Evolutionary conservation across 37 sponge, comb jelly and placozoan species (phyloP).

Genomic region (Geodia barretti): DNA sequence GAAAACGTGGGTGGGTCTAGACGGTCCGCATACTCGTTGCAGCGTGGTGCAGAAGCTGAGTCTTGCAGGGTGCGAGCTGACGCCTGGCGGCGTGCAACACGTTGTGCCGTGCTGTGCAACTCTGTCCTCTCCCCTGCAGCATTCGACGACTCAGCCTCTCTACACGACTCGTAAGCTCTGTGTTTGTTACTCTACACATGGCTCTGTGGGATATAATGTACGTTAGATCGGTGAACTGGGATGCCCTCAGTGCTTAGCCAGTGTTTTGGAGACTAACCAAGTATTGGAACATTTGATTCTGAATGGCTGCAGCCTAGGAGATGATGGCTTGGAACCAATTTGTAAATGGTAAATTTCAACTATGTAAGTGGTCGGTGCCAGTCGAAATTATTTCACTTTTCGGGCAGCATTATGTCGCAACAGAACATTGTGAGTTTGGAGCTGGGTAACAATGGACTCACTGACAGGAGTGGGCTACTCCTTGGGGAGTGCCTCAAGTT

Average conservation of each 20-base stretch:
- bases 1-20: neutral
- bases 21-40: too few species aligned
- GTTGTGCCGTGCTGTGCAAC: conserved; percentile 65
- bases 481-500: conserved; percentile 59
- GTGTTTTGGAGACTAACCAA: conserved; percentile 64
- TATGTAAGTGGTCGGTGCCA: neutral
- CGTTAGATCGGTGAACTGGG: conserved; percentile 72
- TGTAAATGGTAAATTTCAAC: conserved; percentile 16
- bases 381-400: neutral
- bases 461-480: conserved; percentile 58
- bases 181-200: neutral
- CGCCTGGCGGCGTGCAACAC: conserved; percentile 30
- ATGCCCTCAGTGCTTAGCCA: conserved; percentile 47
- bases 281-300: conserved; percentile 69
- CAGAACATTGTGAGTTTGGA: conserved; percentile 75
- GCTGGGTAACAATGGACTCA: conserved; percentile 78
- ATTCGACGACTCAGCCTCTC: conserved; percentile 71
- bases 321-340: conserved; percentile 65
- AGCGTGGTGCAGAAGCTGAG: conserved; percentile 67
- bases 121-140: conserved; percentile 56
- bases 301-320: conserved; percentile 75
- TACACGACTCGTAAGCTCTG: conserved; percentile 48
- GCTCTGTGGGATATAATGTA: too few species aligned
- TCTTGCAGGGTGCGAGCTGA: conserved; percentile 54
- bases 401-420: conserved; percentile 63